phyloP scores from a whole-genome alignment of 2,797 vertebrate genomes.

The Denticeps clupeoides region DNA sequence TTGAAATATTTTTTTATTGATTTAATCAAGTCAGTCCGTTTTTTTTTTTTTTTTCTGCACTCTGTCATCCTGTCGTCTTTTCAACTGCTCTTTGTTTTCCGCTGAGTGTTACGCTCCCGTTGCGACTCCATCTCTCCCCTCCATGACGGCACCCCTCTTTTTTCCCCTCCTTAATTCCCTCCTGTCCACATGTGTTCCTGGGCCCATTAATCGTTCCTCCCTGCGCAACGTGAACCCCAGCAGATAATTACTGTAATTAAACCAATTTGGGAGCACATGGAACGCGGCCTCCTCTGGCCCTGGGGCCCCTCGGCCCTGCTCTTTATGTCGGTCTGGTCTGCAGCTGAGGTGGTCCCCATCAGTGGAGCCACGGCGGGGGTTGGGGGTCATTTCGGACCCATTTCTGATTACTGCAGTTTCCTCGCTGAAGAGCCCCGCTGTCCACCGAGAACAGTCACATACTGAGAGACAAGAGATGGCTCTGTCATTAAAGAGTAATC shows the following conservation, averaged over 20 bases:
- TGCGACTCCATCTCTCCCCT: constrained; percentile 34
- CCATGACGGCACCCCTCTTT: constrained; percentile 34
- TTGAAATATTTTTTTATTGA: too few relatives aligned
- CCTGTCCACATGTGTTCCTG: constrained; percentile 63
- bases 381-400: constrained; percentile 49
- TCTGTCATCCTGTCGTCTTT: constrained; percentile 26
- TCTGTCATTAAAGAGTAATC: too few relatives aligned
- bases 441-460: too few relatives aligned
- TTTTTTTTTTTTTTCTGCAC: constrained; percentile 9
- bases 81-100: too few relatives aligned
- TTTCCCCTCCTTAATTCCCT: constrained; percentile 41
- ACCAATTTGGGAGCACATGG: constrained; percentile 67
- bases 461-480: too few relatives aligned
- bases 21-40: too few relatives aligned
- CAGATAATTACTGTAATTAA: constrained; percentile 73
- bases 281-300: constrained; percentile 51
- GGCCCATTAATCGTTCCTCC: constrained; percentile 62
- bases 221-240: constrained; percentile 62
- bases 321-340: constrained; percentile 35
- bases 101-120: too few relatives aligned
- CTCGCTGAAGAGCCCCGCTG: too few relatives aligned
- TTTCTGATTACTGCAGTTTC: constrained; percentile 60
- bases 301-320: constrained; percentile 47
- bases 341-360: constrained; percentile 55
- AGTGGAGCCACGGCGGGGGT: constrained; percentile 39